phyloP scores from a whole-genome alignment of 2,113 vertebrate species.

The Felis chaus region DNA sequence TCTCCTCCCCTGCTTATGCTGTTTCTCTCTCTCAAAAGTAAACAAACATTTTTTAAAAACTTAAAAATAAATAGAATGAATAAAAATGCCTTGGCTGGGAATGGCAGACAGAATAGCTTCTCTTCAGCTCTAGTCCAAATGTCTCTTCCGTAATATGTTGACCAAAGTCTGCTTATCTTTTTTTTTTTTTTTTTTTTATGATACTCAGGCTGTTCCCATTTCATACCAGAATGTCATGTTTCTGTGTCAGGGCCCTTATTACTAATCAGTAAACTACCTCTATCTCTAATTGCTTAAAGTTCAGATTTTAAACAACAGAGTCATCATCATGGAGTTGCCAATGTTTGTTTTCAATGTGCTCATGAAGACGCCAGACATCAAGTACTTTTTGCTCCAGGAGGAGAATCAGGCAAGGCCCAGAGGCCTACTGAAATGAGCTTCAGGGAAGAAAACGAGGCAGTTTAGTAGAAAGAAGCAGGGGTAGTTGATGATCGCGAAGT shows the following conservation, averaged over 20 bases:
- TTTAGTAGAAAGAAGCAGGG: background rate
- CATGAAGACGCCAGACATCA: background rate
- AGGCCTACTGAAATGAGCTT: background rate
- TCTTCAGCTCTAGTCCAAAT: background rate
- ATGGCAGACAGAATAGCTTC: background rate
- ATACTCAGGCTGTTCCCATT: background rate
- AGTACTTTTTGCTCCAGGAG: background rate
- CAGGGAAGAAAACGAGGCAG: background rate
- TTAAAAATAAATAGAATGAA: too few relatives aligned
- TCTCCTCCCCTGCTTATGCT: too few relatives aligned
- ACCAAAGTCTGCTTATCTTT: background rate
- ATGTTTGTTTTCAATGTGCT: background rate
- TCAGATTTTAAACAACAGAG: conserved; percentile 11
- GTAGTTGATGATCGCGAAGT: background rate
- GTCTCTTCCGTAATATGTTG: background rate
- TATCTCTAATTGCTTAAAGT: background rate
- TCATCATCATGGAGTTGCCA: background rate
- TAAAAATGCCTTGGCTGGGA: background rate
- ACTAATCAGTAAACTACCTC: background rate
- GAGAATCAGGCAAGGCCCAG: background rate
- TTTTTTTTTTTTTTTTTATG: background rate
- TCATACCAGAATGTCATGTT: background rate
- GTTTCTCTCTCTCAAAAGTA: too few relatives aligned
- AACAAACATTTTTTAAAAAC: too few relatives aligned
- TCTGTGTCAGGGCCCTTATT: background rate